Conservation (phyloP, 2,113 vertebrate species). For the Brachypodius melanocephalos region DNA sequence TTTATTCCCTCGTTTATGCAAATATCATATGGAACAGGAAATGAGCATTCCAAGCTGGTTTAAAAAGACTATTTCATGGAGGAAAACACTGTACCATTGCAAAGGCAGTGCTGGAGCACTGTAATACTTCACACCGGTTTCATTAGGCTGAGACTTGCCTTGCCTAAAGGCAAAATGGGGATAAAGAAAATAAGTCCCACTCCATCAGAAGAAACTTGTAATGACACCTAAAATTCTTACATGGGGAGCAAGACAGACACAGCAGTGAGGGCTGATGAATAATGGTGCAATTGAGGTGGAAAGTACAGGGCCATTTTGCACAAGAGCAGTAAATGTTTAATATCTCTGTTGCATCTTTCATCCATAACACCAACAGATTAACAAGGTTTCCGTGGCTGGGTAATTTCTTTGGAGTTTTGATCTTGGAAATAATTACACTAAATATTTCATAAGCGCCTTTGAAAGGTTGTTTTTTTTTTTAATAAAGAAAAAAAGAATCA, state of each 20-base stretch:
- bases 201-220: constrained; percentile 12
- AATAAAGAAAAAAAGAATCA: neutral
- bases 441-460: constrained; percentile 34
- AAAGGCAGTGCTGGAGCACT: neutral
- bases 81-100: neutral
- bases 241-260: neutral
- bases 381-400: neutral
- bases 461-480: neutral
- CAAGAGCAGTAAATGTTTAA: constrained; percentile 44
- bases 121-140: neutral
- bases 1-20: constrained; percentile 7
- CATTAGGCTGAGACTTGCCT: constrained; percentile 18
- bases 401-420: constrained; percentile 35
- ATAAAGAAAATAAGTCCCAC: neutral
- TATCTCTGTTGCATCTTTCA: neutral
- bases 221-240: neutral
- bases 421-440: constrained; percentile 27
- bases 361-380: constrained; percentile 46
- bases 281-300: neutral
- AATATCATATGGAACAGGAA: neutral
- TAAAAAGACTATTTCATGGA: neutral
- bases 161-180: neutral
- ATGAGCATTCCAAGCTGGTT: neutral
- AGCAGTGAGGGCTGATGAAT: neutral
- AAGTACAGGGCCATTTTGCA: neutral